Evolutionary conservation across 2,888 invertebrate genomes (phyloP).

Genomic region (Unio delphinus): DNA sequence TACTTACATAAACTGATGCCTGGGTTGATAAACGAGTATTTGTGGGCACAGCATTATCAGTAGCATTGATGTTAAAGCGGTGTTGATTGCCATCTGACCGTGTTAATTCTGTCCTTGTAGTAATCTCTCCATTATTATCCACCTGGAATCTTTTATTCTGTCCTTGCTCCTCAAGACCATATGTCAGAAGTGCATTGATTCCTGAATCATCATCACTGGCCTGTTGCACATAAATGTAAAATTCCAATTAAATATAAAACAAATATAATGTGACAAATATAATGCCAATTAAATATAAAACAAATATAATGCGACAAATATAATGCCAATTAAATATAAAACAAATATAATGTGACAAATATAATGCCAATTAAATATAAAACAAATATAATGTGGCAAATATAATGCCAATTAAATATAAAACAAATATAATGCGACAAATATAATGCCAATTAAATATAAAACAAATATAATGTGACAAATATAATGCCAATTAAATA

Average conservation of each 20-base stretch:
- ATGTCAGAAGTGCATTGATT: conserved; percentile 32
- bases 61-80: conserved; percentile 31
- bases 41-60: conserved; percentile 20
- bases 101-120: conserved; percentile 28
- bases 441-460: not conserved
- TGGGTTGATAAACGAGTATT: conserved; percentile 8
- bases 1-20: conserved; percentile 38
- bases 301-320: no score
- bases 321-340: not conserved
- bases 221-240: conserved; percentile 14
- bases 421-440: not conserved
- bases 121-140: conserved; percentile 18
- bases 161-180: conserved; percentile 17
- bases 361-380: not conserved
- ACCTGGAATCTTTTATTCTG: conserved; percentile 23
- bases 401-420: not conserved
- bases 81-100: conserved; percentile 23
- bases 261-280: no score
- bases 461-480: no score
- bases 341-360: no score
- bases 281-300: not conserved
- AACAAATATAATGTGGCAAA: no score
- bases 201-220: conserved; percentile 43
- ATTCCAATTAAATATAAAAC: not conserved
- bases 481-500: not conserved